Percentiles rank a stretch among this genome's conserved stretches.
Conservation (phyloP, 2,888 invertebrate genomes). For the Drosophila paranaensis region DNA sequence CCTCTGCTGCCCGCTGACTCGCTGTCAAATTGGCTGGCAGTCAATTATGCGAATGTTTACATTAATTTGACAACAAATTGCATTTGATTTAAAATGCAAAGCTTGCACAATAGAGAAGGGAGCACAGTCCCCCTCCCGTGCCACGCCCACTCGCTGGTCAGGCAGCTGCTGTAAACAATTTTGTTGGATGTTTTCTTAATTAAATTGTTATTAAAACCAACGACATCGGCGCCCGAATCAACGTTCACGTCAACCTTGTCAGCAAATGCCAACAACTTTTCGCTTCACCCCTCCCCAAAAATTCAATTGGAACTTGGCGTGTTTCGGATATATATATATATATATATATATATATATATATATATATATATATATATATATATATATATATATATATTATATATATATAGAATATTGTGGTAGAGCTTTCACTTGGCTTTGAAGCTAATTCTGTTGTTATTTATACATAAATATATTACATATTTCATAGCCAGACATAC, state of each 20-base stretch:
- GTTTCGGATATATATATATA: background rate
- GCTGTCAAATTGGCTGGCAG: constrained; percentile 36
- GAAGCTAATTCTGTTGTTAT: background rate
- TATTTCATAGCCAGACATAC: background rate
- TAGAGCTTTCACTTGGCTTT: background rate
- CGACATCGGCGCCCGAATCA: constrained; percentile 30
- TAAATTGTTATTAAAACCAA: constrained; percentile 63
- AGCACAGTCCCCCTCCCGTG: background rate
- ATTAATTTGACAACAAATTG: constrained; percentile 66
- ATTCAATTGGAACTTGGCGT: constrained; percentile 21
- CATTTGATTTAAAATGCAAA: constrained; percentile 66
- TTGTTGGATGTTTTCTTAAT: constrained; percentile 54
- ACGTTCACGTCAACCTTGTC: constrained; percentile 39
- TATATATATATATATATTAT: background rate
- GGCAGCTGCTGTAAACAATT: constrained; percentile 26
- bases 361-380: background rate
- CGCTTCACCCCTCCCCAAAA: background rate
- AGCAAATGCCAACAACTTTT: constrained; percentile 34
- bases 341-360: background rate
- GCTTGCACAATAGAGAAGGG: constrained; percentile 33
- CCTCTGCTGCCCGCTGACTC: background rate
- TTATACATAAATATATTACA: background rate
- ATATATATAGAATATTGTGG: background rate
- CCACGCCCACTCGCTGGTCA: constrained; percentile 2
- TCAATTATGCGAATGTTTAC: constrained; percentile 68